These are phyloP conservation scores for Dipodomys ordii DNA, from an alignment of 2,113 vertebrate species.

Conservation along the genomic window DNA sequence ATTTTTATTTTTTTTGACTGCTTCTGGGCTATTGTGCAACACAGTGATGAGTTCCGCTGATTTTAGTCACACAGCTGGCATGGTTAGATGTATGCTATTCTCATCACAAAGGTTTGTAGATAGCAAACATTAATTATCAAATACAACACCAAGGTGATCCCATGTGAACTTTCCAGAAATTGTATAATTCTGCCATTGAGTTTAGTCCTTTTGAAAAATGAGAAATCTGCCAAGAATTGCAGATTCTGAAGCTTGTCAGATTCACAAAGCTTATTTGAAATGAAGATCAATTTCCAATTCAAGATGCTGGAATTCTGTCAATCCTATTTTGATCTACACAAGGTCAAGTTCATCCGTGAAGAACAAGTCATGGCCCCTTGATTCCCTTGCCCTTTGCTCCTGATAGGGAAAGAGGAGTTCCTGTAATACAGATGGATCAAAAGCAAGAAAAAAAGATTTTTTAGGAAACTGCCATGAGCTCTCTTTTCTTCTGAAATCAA, in stretches of 20 bases:
- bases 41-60: slow-evolving; percentile 26
- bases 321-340: neutral
- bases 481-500: slow-evolving; percentile 25
- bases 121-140: neutral
- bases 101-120: neutral
- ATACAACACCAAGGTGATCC: neutral
- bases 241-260: neutral
- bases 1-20: neutral
- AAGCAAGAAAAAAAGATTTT: neutral
- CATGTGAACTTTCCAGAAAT: neutral
- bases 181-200: neutral
- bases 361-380: neutral
- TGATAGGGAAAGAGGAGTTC: neutral
- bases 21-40: neutral
- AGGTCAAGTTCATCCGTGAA: neutral
- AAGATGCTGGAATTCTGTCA: neutral
- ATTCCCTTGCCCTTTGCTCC: neutral
- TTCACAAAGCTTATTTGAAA: neutral
- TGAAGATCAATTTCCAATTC: neutral
- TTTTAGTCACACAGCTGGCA: neutral
- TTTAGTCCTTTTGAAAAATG: neutral
- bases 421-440: neutral
- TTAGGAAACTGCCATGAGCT: slow-evolving; percentile 5
- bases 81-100: neutral
- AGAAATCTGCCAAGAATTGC: neutral